phyloP scores from a whole-genome alignment of 2,113 vertebrate genomes.

The Pollachius pollachius region DNA sequence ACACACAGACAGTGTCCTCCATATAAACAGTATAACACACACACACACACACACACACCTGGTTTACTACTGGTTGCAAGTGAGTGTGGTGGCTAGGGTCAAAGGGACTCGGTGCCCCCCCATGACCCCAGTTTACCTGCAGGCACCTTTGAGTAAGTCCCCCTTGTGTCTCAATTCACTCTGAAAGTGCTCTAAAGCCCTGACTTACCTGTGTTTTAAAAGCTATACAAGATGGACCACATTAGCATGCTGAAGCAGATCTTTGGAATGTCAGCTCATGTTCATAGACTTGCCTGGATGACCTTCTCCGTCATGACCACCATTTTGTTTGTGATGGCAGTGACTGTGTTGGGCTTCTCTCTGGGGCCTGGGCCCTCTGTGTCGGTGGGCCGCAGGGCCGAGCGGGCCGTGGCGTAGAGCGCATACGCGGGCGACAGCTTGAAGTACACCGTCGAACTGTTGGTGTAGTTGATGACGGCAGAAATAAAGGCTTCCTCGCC shows the following conservation, averaged over 20 bases:
- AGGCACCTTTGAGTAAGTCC: too few relatives aligned
- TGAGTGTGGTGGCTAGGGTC: background rate
- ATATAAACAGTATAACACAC: too few relatives aligned
- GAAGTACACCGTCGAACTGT: conserved; percentile 91
- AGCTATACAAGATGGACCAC: background rate
- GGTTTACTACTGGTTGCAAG: background rate
- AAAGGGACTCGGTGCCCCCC: too few relatives aligned
- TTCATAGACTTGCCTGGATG: conserved; percentile 82
- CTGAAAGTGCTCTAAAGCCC: too few relatives aligned
- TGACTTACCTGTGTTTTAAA: too few relatives aligned
- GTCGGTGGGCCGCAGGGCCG: conserved; percentile 76
- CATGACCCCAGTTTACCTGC: too few relatives aligned
- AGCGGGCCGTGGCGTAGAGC: conserved; percentile 84
- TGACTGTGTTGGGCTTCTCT: conserved; percentile 64
- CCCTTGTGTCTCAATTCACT: too few relatives aligned
- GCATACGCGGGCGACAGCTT: conserved; percentile 88
- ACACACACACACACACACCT: background rate
- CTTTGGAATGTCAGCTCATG: background rate
- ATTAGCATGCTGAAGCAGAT: background rate
- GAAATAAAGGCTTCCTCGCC: conserved; percentile 88
- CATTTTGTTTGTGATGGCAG: conserved; percentile 83
- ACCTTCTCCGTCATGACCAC: conserved; percentile 87
- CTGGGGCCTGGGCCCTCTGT: conserved; percentile 69
- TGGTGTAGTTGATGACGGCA: conserved; percentile 89
- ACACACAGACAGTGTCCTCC: too few relatives aligned